Evolutionary conservation across 2,888 invertebrate species (phyloP).

Genomic region (Caenorhabditis angaria): DNA sequence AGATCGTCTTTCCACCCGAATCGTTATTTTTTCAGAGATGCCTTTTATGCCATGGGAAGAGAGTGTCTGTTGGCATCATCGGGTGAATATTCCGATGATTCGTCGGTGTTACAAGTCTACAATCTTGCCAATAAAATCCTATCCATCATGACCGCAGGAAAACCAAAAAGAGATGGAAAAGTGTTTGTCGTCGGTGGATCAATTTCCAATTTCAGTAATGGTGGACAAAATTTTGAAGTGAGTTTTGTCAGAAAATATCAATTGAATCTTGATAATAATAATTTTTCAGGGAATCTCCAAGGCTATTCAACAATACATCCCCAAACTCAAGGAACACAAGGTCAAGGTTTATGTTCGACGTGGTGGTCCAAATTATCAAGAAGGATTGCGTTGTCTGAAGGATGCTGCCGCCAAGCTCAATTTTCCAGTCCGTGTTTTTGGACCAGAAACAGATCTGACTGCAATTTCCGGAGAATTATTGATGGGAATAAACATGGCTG

Average conservation of each 20-base stretch:
- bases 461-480: conserved; percentile 83
- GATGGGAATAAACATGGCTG: conserved; percentile 53
- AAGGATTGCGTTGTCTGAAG: conserved; percentile 92
- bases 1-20: not conserved
- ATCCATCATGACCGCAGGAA: conserved; percentile 89
- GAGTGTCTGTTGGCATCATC: conserved; percentile 94
- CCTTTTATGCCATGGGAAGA: conserved; percentile 94
- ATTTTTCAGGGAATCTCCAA: conserved; percentile 87
- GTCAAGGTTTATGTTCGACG: conserved; percentile 93
- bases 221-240: conserved; percentile 92
- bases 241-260: too few species aligned
- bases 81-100: conserved; percentile 98
- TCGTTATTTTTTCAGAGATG: conserved; percentile 77
- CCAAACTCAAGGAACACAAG: conserved; percentile 87
- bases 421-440: conserved; percentile 91
- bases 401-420: conserved; percentile 83
- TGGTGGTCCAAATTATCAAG: conserved; percentile 98
- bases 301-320: conserved; percentile 90
- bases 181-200: conserved; percentile 97
- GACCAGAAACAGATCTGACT: conserved; percentile 99
- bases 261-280: too few species aligned
- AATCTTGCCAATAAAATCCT: conserved; percentile 98
- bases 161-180: conserved; percentile 76
- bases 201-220: conserved; percentile 99
- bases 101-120: conserved; percentile 96